These are phyloP conservation scores for Ariopsis seemanni DNA, from an alignment of 2,113 vertebrate species.

Conservation along the genomic window DNA sequence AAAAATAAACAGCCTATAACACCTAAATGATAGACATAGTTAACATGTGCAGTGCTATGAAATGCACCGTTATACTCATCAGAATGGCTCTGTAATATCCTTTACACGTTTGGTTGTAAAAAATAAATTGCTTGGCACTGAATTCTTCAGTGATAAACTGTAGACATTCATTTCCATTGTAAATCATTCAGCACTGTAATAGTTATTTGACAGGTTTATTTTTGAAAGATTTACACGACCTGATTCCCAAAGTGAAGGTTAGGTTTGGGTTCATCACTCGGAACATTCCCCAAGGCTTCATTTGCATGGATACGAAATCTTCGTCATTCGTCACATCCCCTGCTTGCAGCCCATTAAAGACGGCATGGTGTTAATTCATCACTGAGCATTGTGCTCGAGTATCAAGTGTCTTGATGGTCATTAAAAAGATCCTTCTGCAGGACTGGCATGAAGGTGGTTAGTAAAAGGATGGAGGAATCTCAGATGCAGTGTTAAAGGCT, in stretches of 20 bases:
- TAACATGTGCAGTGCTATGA: neutral
- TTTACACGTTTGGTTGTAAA: neutral
- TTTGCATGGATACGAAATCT: neutral
- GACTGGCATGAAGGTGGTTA: neutral
- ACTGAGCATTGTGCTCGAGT: neutral
- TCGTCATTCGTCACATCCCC: neutral
- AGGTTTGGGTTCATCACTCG: neutral
- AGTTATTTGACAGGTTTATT: neutral
- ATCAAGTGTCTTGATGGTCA: neutral
- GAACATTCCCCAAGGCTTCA: neutral
- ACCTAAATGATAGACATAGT: neutral
- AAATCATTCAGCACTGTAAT: neutral
- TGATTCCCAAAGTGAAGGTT: neutral
- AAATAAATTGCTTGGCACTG: neutral
- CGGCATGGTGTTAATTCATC: neutral
- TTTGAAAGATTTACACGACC: neutral
- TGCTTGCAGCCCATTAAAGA: neutral
- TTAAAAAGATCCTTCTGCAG: neutral
- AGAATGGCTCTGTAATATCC: neutral
- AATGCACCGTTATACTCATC: neutral
- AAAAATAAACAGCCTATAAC: neutral
- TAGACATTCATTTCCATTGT: neutral
- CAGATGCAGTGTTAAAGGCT: neutral
- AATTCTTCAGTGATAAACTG: neutral
- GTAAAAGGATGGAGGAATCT: neutral